Evolutionary conservation across 2,113 vertebrate species (phyloP).

Genomic region (Kryptolebias marmoratus): DNA sequence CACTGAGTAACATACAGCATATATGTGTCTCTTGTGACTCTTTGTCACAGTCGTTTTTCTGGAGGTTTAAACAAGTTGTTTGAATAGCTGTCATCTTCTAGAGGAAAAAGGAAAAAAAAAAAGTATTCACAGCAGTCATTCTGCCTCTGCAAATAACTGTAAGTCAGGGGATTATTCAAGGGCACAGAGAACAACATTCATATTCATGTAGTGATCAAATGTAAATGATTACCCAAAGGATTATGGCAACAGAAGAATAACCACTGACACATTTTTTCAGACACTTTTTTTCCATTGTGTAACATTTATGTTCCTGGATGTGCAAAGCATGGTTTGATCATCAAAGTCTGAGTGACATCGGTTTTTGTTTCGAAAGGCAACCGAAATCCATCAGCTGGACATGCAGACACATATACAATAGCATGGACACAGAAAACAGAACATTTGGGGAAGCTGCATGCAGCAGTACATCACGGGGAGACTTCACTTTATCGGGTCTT

Average conservation of each 20-base stretch:
- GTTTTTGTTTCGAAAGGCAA: conserved; percentile 47
- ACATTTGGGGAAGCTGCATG: not conserved
- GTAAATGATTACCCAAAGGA: conserved; percentile 66
- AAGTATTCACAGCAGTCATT: conserved; percentile 21
- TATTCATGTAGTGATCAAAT: conserved; percentile 69
- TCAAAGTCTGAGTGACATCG: conserved; percentile 55
- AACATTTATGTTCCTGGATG: conserved; percentile 3
- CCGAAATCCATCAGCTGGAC: not conserved
- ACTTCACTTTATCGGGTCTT: conserved; percentile 20
- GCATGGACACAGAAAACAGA: conserved; percentile 1
- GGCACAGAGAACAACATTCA: conserved; percentile 58
- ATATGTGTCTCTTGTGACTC: conserved; percentile 25
- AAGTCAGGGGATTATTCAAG: conserved; percentile 59
- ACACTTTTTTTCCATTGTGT: conserved; percentile 37
- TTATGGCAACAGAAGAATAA: conserved; percentile 51
- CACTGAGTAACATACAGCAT: conserved; percentile 14
- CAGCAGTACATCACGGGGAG: conserved; percentile 4
- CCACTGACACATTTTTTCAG: conserved; percentile 41
- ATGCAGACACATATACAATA: not conserved
- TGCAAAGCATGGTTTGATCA: conserved; percentile 38
- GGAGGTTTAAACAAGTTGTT: conserved; percentile 29
- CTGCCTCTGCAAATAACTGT: conserved; percentile 14
- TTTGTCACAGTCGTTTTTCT: conserved; percentile 35
- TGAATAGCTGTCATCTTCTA: conserved; percentile 34
- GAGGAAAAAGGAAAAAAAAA: conserved; percentile 35